Percentiles rank a stretch among this genome's conserved stretches.
Evolutionary conservation across 2,797 vertebrate genomes (phyloP).

Genomic region (Kryptolebias ocellatus): DNA sequence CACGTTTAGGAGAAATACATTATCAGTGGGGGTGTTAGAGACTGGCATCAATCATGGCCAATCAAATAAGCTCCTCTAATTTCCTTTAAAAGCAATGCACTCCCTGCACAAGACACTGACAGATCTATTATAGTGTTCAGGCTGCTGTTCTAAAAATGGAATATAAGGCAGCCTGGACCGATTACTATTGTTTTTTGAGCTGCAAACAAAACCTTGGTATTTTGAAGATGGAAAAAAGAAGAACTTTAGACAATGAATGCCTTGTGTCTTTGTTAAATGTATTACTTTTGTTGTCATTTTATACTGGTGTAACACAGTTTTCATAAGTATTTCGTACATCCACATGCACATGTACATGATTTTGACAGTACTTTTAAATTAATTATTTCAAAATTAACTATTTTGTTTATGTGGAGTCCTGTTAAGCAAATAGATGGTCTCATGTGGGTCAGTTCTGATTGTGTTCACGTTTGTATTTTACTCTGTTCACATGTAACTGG

Average conservation of each 20-base stretch:
- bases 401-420: too few relatives aligned
- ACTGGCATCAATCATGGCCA: conserved; percentile 53
- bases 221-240: conserved; percentile 6
- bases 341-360: too few relatives aligned
- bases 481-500: not conserved
- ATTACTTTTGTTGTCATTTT: not conserved
- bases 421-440: too few relatives aligned
- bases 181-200: conserved; percentile 16
- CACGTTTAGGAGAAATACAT: conserved; percentile 37
- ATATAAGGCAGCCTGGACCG: not conserved
- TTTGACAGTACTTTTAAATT: too few relatives aligned
- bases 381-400: too few relatives aligned
- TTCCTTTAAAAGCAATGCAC: conserved; percentile 50
- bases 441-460: not conserved
- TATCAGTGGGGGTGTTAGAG: conserved; percentile 40
- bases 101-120: conserved; percentile 44
- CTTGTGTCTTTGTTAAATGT: not conserved
- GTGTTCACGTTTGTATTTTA: too few relatives aligned
- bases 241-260: too few relatives aligned
- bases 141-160: conserved; percentile 12
- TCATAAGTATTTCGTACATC: too few relatives aligned
- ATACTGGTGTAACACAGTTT: too few relatives aligned
- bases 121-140: conserved; percentile 52
- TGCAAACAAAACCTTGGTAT: not conserved
- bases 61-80: conserved; percentile 61